Evolutionary conservation across 2,888 invertebrate genomes (phyloP).

Genomic region (Encarsia formosa): DNA sequence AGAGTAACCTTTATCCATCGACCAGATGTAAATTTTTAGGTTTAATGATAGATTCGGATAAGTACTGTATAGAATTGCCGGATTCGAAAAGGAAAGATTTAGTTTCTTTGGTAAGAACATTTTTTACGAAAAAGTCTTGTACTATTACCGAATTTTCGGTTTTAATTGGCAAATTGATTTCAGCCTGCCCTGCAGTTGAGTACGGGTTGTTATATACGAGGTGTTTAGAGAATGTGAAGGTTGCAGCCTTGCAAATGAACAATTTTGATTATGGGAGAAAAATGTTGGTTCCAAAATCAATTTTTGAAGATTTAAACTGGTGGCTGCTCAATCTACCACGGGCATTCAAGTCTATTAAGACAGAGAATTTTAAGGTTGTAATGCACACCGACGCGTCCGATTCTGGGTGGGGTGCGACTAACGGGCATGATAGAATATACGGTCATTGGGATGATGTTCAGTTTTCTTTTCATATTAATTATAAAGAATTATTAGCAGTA

Average conservation of each 20-base stretch:
- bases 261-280: not conserved
- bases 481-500: not conserved
- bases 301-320: not conserved
- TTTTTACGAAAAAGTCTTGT: not conserved
- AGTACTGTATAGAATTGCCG: not conserved
- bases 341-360: not conserved
- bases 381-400: not conserved
- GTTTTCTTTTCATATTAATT: not conserved
- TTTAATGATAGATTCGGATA: slow-evolving; percentile 4
- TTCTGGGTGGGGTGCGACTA: not conserved
- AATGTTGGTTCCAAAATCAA: not conserved
- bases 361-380: not conserved
- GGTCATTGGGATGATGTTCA: not conserved
- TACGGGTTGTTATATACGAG: not conserved
- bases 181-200: not conserved
- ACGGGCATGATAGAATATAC: not conserved
- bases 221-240: not conserved
- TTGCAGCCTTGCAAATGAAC: not conserved
- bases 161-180: not conserved
- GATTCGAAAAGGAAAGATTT: not conserved
- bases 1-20: slow-evolving; percentile 6
- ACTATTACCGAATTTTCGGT: not conserved
- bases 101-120: not conserved
- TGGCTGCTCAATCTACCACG: not conserved
- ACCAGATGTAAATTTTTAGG: slow-evolving; percentile 17